Evolutionary conservation across 2,888 invertebrate genomes (phyloP).

Genomic region (Flexamia atlantica): DNA sequence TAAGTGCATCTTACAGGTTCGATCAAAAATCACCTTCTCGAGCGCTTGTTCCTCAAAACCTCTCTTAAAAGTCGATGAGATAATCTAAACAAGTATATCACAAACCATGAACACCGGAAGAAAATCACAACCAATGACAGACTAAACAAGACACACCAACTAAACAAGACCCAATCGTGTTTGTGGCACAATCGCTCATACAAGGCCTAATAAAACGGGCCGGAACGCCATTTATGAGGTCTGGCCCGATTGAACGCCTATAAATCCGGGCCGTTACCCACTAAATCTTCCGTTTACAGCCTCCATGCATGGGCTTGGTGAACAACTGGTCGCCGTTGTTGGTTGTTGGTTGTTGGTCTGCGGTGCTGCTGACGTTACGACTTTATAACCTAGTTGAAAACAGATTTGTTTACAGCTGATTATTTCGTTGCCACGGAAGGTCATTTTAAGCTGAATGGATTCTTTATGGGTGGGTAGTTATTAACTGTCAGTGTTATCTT

Average conservation of each 20-base stretch:
- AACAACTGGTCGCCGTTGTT: conserved; percentile 46
- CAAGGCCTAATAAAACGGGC: conserved; percentile 27
- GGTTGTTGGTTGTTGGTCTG: not conserved
- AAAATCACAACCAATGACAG: not conserved
- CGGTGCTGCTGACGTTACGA: conserved; percentile 13
- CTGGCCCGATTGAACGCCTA: conserved; percentile 31
- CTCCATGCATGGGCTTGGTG: conserved; percentile 46
- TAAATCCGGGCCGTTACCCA: conserved; percentile 47
- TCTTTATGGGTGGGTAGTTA: no score
- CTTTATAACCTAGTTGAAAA: conserved; percentile 5
- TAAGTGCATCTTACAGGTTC: no score
- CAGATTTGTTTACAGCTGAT: no score
- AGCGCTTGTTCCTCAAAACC: no score
- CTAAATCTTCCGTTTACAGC: conserved; percentile 28
- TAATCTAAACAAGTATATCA: no score
- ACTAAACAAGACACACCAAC: not conserved
- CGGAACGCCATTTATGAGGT: conserved; percentile 16
- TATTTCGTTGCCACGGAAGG: no score
- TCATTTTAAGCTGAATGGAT: no score
- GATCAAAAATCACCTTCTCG: no score
- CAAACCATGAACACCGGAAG: no score
- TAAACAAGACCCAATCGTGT: conserved; percentile 7
- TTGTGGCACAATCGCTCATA: not conserved
- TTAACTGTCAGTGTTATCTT: no score
- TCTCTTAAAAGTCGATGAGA: no score